Evolutionary conservation across 2,888 invertebrate genomes (phyloP).

Genomic region (Perizoma affinitatum): DNA sequence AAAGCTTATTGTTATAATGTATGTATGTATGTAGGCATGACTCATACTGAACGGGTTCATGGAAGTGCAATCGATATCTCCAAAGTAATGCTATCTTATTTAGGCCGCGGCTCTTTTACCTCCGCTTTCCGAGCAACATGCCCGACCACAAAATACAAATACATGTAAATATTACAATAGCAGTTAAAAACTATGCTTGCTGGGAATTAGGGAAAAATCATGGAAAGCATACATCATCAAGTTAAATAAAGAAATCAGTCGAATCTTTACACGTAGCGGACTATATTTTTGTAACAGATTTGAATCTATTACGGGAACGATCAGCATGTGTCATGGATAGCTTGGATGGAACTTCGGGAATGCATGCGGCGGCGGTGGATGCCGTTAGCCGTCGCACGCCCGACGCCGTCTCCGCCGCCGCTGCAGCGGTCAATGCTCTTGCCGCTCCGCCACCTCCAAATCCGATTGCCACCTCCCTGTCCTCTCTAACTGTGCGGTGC

Average conservation of each 20-base stretch:
- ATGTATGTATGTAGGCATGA: conserved; percentile 2
- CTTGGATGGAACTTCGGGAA: no score
- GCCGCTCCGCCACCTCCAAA: conserved; percentile 62
- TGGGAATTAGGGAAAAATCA: no score
- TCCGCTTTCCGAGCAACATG: not conserved
- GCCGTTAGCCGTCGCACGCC: conserved; percentile 58
- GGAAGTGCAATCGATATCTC: conserved; percentile 43
- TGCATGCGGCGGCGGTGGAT: conserved; percentile 54
- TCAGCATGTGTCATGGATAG: no score
- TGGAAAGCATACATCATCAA: not conserved
- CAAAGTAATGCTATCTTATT: conserved; percentile 5
- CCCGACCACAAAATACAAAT: no score
- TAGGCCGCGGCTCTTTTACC: not conserved
- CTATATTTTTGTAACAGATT: no score
- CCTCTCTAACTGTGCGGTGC: conserved; percentile 38
- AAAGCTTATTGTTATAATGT: not conserved
- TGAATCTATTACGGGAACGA: no score
- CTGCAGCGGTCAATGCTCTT: conserved; percentile 73
- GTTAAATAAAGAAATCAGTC: no score
- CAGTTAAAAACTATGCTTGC: no score
- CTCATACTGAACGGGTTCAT: conserved; percentile 39
- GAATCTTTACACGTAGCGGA: no score
- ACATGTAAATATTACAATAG: no score
- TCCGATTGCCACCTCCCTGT: not conserved
- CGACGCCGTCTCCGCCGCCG: conserved; percentile 41